phyloP scores from a whole-genome alignment of 1,140 invertebrate species.

The Bombus ignitus region DNA sequence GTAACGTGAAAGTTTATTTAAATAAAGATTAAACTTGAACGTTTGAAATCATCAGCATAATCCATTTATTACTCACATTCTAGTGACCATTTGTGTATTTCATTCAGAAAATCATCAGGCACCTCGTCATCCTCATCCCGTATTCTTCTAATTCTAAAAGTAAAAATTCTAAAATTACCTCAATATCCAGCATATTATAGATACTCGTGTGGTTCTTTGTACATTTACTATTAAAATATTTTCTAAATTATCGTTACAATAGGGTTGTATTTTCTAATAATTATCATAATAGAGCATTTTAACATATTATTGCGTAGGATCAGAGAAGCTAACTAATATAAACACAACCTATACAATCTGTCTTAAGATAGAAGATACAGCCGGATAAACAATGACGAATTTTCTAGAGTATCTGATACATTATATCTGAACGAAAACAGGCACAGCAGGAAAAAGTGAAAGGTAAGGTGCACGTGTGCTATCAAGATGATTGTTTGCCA shows the following conservation, averaged over 20 bases:
- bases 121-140: conserved; percentile 87
- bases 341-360: too few species aligned
- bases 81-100: conserved; percentile 94
- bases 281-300: not conserved
- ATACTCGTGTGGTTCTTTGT: not conserved
- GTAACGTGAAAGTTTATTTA: not conserved
- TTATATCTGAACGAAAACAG: too few species aligned
- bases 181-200: not conserved
- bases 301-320: too few species aligned
- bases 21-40: not conserved
- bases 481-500: conserved; percentile 7
- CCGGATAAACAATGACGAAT: too few species aligned
- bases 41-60: not conserved
- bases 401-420: too few species aligned
- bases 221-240: not conserved
- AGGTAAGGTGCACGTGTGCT: not conserved
- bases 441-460: not conserved
- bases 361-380: too few species aligned
- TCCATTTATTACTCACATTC: conserved; percentile 88
- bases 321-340: too few species aligned
- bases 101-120: conserved; percentile 90
- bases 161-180: not conserved
- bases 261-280: not conserved
- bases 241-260: not conserved
- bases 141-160: conserved; percentile 87